Conservation (phyloP, 1,140 invertebrate genomes). For the Drosophila cardini region DNA sequence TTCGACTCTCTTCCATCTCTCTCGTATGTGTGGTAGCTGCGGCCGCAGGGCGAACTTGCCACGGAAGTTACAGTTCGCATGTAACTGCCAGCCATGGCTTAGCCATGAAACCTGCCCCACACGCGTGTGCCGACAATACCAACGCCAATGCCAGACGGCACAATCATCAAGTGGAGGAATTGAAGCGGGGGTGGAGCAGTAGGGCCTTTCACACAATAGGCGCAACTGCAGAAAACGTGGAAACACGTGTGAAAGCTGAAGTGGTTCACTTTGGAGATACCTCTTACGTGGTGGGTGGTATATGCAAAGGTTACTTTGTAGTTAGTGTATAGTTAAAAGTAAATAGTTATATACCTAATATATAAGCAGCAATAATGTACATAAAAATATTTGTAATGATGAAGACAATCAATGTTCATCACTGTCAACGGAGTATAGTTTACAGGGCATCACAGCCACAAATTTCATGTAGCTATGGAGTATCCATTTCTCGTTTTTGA, state of each 20-base stretch:
- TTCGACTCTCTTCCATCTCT: background rate
- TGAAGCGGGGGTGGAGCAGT: background rate
- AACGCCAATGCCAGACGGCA: constrained; percentile 36
- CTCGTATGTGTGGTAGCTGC: constrained; percentile 39
- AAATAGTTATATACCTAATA: too few species aligned
- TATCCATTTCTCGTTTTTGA: background rate
- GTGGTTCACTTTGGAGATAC: background rate
- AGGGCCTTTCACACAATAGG: constrained; percentile 22
- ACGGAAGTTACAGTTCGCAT: constrained; percentile 64
- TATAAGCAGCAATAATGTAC: too few species aligned
- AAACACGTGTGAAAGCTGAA: background rate
- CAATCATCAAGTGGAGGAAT: constrained; percentile 56
- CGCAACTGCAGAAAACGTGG: constrained; percentile 5
- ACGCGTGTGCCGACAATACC: constrained; percentile 18
- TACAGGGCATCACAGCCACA: background rate
- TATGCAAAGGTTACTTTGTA: too few species aligned
- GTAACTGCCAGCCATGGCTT: constrained; percentile 43
- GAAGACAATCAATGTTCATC: background rate
- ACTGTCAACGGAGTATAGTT: background rate
- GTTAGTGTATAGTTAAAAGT: too few species aligned
- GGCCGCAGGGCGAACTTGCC: constrained; percentile 46
- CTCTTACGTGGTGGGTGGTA: too few species aligned
- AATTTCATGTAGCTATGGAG: background rate
- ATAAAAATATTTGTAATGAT: too few species aligned
- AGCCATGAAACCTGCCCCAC: constrained; percentile 45